A percentile compares a stretch with the other conserved stretches of the same genome.
phyloP scores from a whole-genome alignment of 2,113 vertebrate species.

The Stigmatopora argus region DNA sequence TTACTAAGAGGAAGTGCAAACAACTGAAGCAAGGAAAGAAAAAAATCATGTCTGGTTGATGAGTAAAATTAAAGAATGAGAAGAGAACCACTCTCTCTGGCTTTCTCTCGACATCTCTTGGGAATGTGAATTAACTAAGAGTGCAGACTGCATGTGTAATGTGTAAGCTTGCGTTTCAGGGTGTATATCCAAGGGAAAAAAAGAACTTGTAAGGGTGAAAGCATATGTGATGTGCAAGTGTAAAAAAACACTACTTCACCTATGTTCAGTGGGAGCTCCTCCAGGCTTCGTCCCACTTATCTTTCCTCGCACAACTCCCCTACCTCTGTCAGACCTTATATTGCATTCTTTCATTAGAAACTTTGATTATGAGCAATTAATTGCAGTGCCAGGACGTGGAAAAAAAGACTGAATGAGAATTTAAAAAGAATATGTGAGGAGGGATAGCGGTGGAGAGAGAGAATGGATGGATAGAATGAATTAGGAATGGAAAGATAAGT shows the following conservation, averaged over 20 bases:
- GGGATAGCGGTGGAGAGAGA: slow-evolving; percentile 1
- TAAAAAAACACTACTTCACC: slow-evolving; percentile 29
- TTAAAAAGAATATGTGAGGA: slow-evolving; percentile 14
- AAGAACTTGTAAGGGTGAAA: slow-evolving; percentile 3
- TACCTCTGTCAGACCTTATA: slow-evolving; percentile 44
- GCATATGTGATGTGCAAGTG: slow-evolving; percentile 6
- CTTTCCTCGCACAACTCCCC: slow-evolving; percentile 41
- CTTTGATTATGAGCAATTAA: slow-evolving; percentile 62
- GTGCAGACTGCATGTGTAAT: slow-evolving; percentile 14
- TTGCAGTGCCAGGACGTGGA: slow-evolving; percentile 47
- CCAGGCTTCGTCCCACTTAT: slow-evolving; percentile 44
- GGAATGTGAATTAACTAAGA: slow-evolving; percentile 38
- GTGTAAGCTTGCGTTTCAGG: slow-evolving; percentile 29
- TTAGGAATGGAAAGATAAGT: slow-evolving; percentile 53
- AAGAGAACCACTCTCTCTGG: slow-evolving; percentile 22
- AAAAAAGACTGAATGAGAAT: slow-evolving; percentile 22
- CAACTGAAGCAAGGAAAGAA: slow-evolving; percentile 31
- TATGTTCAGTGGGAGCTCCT: slow-evolving; percentile 40
- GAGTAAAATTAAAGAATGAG: slow-evolving; percentile 38
- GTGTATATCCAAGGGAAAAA: slow-evolving; percentile 22
- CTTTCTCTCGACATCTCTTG: slow-evolving; percentile 34
- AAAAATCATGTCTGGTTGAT: slow-evolving; percentile 37
- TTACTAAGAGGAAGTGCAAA: slow-evolving; percentile 5
- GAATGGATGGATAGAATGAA: slow-evolving; percentile 47
- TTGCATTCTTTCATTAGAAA: slow-evolving; percentile 47